Evolutionary conservation across 2,113 vertebrate species (phyloP).

Genomic region (Ammodytes marinus): DNA sequence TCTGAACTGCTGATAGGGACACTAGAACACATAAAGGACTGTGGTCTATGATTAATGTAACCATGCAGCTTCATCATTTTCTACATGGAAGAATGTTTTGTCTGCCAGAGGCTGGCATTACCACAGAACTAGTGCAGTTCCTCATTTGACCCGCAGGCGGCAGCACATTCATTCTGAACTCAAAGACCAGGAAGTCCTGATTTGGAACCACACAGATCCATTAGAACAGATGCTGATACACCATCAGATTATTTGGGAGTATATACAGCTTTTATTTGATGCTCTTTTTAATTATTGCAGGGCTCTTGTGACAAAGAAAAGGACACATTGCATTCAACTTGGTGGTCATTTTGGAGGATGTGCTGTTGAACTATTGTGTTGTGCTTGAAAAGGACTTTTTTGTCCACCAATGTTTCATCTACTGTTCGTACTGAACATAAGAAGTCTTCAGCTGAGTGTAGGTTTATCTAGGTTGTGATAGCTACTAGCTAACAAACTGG

Average conservation of each 20-base stretch:
- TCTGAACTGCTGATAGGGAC: not conserved
- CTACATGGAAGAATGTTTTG: not conserved
- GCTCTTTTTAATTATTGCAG: not conserved
- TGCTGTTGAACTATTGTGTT: not conserved
- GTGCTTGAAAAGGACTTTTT: not conserved
- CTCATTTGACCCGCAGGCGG: constrained; percentile 37
- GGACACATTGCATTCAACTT: too few relatives aligned
- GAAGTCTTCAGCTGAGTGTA: not conserved
- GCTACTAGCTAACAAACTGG: not conserved
- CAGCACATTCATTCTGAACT: constrained; percentile 24
- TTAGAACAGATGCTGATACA: not conserved
- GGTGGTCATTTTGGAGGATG: not conserved
- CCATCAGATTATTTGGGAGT: not conserved
- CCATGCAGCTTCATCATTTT: not conserved
- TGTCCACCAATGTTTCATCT: not conserved
- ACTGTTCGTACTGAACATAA: not conserved
- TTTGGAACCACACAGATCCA: not conserved
- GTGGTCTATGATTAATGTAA: not conserved
- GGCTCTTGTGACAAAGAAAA: not conserved
- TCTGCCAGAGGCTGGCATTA: not conserved
- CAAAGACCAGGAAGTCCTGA: not conserved
- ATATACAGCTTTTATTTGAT: not conserved
- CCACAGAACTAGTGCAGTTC: constrained; percentile 27
- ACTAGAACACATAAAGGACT: not conserved
- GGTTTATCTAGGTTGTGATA: not conserved